Base-by-base conservation (phyloP, 1,140 invertebrate genomes). In the Eurosta solidaginis region DNA sequence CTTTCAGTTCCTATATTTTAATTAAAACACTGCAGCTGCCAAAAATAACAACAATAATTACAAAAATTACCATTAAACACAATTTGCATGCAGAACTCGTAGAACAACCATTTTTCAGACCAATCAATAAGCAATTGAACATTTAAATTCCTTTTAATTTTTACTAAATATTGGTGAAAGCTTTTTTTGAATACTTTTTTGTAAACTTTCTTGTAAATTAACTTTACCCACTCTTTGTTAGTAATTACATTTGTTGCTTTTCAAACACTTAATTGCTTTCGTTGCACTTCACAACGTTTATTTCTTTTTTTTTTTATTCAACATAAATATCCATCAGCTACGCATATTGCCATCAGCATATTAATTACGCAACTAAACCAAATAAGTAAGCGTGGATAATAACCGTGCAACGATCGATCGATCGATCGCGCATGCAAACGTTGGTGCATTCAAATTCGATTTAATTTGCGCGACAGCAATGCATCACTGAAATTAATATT, bases 401-500 rank as follows among this genome's bases (percentile, higher is more conserved):
- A n/a, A n/a, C n/a, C n/a, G n/a, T n/a, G n/a, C n/a, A n/a, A n/a
- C n/a, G n/a, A n/a, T n/a, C n/a, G n/a, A n/a, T n/a, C n/a, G n/a
- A 68, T 20, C n/a, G 14, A 2, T 4, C 54, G 10, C 17, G 54
- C 29, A 1, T 2, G 52, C 27, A 33, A 14, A 6, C 22, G 49
- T 25, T 40, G n/a, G n/a, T n/a, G 54, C 54, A 40, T 33, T 63
- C 25, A 68, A 68, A 68, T 68, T 68, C 59, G 7, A 68, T 40
- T 68, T 68, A 68, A 68, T 68, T 68, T 68, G 59, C 59, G 40
- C 59, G 6, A 20, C 36, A 68, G 29, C 59, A 40, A 68, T 68
- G 59, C 59, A n/a, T n/a, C n/a, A 40, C 59, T 68, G 59, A 68
- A 68, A 40, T 68, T 68, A 68, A 68, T 68, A 42, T 20, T n/a